These are phyloP conservation scores for Zapus hudsonius DNA, from an alignment of 2,113 vertebrate species.

Conservation along the genomic window DNA sequence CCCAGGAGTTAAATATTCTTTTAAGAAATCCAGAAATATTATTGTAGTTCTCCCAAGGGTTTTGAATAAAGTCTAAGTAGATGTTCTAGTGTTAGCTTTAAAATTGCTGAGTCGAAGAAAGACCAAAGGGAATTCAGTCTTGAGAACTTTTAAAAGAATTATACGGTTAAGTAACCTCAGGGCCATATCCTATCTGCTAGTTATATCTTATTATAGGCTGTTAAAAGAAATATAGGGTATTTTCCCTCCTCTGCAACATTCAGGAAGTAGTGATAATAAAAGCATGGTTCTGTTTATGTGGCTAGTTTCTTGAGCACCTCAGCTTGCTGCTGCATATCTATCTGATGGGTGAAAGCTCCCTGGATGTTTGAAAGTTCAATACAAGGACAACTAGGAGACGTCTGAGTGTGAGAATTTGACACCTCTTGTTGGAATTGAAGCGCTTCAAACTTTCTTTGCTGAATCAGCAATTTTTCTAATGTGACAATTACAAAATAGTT, in stretches of 20 bases:
- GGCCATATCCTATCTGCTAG: constrained; percentile 37
- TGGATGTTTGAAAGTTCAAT: not conserved
- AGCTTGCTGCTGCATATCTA: not conserved
- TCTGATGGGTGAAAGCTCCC: not conserved
- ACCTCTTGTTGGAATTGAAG: not conserved
- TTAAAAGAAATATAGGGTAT: constrained; percentile 7
- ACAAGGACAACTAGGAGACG: not conserved
- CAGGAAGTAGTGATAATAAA: constrained; percentile 7
- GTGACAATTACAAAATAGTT: not conserved
- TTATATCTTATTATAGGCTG: constrained; percentile 9
- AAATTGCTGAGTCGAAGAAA: constrained; percentile 76
- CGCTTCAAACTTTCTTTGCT: not conserved
- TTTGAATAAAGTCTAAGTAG: constrained; percentile 67
- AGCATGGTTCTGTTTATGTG: not conserved
- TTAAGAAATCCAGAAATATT: not conserved
- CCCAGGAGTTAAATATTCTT: constrained; percentile 1
- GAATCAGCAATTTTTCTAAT: not conserved
- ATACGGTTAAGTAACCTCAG: not conserved
- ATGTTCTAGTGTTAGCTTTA: constrained; percentile 60
- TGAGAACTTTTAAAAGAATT: constrained; percentile 66
- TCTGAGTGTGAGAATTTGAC: not conserved
- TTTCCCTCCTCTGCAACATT: constrained; percentile 1
- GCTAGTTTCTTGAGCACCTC: not conserved
- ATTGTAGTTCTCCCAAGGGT: constrained; percentile 46
- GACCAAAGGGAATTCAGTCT: constrained; percentile 58